Conservation (phyloP, 1,140 invertebrate genomes). For the Polypedilum pembai region DNA sequence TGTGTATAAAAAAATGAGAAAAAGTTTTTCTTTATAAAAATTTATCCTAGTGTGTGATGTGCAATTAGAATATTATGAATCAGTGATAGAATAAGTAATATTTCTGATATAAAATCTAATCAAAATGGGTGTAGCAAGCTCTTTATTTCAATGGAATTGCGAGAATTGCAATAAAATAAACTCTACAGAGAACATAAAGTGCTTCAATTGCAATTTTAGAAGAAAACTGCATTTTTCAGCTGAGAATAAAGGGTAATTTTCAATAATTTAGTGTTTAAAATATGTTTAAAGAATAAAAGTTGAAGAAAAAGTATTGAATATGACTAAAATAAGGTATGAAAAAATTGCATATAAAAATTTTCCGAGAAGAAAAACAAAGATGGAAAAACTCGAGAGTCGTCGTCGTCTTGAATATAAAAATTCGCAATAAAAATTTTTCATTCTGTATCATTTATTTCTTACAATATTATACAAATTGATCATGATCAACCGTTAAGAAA, state of each 20-base stretch:
- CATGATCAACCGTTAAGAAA: not conserved
- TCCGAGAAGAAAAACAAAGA: conserved; percentile 3
- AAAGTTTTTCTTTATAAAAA: not conserved
- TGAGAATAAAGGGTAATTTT: conserved; percentile 34
- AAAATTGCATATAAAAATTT: not conserved
- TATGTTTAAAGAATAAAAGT: not conserved
- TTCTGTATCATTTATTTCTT: not conserved
- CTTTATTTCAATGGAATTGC: conserved; percentile 84
- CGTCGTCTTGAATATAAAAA: not conserved
- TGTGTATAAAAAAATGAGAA: not conserved
- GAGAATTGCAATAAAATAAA: conserved; percentile 76
- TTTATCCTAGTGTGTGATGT: not conserved
- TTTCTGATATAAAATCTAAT: not conserved
- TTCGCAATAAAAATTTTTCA: not conserved
- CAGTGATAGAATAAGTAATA: not conserved
- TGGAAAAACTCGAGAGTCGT: not conserved
- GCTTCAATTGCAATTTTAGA: conserved; percentile 65
- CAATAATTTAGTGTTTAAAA: not conserved
- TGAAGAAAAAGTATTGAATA: conserved; percentile 30
- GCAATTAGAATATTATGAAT: conserved; percentile 20
- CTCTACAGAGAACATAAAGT: conserved; percentile 68
- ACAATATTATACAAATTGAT: not conserved
- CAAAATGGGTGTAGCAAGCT: conserved; percentile 77
- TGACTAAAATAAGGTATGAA: conserved; percentile 32
- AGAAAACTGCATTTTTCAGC: conserved; percentile 44